Base-by-base conservation (phyloP, 2,888 invertebrate species). In the Pherbina coryleti region DNA sequence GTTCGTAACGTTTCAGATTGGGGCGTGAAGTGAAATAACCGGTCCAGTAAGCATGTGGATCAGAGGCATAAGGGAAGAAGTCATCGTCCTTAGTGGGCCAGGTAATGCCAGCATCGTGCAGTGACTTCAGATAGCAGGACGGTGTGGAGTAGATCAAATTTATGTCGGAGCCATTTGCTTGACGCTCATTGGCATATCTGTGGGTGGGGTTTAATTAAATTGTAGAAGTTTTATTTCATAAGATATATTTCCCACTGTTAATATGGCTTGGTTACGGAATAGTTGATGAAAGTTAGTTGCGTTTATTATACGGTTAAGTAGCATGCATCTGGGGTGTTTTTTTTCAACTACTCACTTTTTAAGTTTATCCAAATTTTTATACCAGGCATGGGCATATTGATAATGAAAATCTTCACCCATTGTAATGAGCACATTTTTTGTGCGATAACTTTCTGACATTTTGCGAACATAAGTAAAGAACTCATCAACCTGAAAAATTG, bases 321-420 rank as follows among this genome's bases (percentile, higher is more conserved):
- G 7, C 8, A 14, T 5, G 28, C 31, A 51, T 14, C 55, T 62
- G 8, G 53, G 76, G 76, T 66, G 19, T 77, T 77, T 62, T 73
- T 31, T 88, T 90, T 7, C 5, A 17, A 17, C 17, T 70, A 75
- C 84, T 91, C 92, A 95, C 93, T 92, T 91, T 82, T 98, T 97
- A n/a, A 98, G 91, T 86, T 94, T 96, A 88, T 98, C 98, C 89
- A 98, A 90, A 88, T 97, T 97, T 83, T 91, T 92, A 90, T 92
- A 98, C 94, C 96, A 96, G 89, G 92, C 91, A 55, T 91, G 90
- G 0, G 94, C 94, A 79, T 93, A 91, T 88, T 95, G 94, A 87
- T 96, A 98, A 82, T 95, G 93, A 88, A 98, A 98, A 89, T 98
- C 98, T 81, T 95, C 94, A 0, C 98, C 98, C 97, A 97, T 97